A percentile compares a stretch with the other conserved stretches of the same genome.
phyloP scores from a whole-genome alignment of 2,797 vertebrate species.

The Halcyon chelicuti region DNA sequence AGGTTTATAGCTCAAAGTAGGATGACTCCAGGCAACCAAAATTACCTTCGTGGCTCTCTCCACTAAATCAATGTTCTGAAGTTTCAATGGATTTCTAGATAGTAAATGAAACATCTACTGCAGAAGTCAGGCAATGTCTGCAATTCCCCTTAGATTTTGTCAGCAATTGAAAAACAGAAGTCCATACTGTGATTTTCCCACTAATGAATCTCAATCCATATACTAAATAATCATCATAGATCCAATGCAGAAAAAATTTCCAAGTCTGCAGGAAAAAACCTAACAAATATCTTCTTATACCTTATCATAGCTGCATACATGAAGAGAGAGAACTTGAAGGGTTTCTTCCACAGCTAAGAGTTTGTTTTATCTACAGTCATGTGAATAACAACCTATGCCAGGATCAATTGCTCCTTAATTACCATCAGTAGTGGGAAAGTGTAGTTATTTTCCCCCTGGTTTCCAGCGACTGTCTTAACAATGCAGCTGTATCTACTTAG shows the following conservation, averaged over 20 bases:
- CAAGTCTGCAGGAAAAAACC: not conserved
- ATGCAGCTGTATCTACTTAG: constrained; percentile 14
- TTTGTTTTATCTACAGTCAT: not conserved
- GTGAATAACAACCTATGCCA: not conserved
- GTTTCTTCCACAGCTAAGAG: not conserved
- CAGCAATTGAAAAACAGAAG: not conserved
- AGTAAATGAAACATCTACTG: not conserved
- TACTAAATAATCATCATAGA: not conserved
- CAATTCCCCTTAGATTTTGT: not conserved
- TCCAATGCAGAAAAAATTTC: not conserved
- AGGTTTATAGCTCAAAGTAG: not conserved
- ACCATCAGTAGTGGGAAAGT: not conserved
- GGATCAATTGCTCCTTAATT: not conserved
- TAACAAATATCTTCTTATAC: not conserved
- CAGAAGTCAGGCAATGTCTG: not conserved
- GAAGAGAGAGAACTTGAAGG: not conserved
- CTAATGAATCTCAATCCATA: not conserved
- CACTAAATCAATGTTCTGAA: not conserved
- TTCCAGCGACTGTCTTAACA: not conserved
- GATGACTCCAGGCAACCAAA: not conserved
- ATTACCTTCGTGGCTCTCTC: not conserved
- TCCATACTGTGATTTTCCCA: not conserved
- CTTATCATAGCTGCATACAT: not conserved
- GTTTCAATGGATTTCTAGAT: not conserved
- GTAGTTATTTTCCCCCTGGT: not conserved